A percentile compares a stretch with the other conserved stretches of the same genome.
phyloP scores from a whole-genome alignment of 2,113 vertebrate genomes.

The Gnathonemus longibarbis region DNA sequence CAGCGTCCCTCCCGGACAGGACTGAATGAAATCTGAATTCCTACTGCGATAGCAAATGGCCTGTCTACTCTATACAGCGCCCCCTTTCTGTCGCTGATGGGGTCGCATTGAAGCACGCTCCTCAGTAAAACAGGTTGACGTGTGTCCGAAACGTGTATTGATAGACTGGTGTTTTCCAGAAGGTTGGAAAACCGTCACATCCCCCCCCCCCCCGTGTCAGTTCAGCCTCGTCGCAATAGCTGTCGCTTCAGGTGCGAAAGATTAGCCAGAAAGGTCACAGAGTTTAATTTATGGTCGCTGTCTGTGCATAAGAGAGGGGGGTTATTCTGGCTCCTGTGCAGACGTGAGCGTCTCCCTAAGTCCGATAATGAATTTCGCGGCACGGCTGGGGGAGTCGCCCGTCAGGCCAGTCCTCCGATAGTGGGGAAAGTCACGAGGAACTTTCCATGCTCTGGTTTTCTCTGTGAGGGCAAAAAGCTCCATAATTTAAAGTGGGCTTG shows the following conservation, averaged over 20 bases:
- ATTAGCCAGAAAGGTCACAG: background rate
- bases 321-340: background rate
- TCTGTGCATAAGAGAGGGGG: background rate
- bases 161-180: background rate
- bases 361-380: background rate
- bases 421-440: background rate
- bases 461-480: background rate
- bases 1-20: constrained; percentile 42
- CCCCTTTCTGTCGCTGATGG: background rate
- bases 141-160: background rate
- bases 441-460: background rate
- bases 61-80: background rate
- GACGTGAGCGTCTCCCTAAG: background rate
- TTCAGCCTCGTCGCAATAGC: background rate
- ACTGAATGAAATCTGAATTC: background rate
- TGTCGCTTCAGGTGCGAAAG: background rate
- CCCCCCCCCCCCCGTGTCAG: too few species aligned
- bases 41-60: background rate
- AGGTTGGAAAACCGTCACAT: background rate
- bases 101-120: background rate
- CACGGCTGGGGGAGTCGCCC: too few species aligned
- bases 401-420: background rate
- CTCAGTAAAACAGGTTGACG: background rate
- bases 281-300: background rate
- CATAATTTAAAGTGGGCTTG: background rate